Conservation (phyloP, 2,888 invertebrate species). For the Tryphoninae sp. region DNA sequence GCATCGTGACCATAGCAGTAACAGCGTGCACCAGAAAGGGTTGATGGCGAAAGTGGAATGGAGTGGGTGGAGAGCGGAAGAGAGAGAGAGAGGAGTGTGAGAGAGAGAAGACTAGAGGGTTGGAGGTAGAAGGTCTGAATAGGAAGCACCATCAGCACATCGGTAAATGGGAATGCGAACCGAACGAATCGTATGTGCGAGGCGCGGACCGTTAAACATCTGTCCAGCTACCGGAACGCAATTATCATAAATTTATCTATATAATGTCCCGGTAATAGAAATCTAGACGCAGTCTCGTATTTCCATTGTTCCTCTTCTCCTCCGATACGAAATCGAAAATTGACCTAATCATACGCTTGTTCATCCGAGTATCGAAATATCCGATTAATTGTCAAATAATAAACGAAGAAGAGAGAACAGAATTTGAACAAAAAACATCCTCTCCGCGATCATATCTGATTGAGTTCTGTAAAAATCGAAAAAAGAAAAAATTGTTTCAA, state of each 20-base stretch:
- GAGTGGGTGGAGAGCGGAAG: not conserved
- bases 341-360: not conserved
- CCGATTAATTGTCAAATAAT: slow-evolving; percentile 1
- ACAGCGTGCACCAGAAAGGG: slow-evolving; percentile 5
- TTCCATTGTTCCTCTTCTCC: not conserved
- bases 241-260: slow-evolving; percentile 54
- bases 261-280: slow-evolving; percentile 19
- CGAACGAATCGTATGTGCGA: slow-evolving; percentile 39
- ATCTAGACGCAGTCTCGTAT: slow-evolving; percentile 5
- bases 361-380: not conserved
- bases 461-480: too few relatives aligned
- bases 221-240: slow-evolving; percentile 41
- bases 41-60: not conserved
- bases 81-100: not conserved
- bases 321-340: slow-evolving; percentile 8
- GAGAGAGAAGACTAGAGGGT: not conserved
- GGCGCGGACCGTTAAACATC: slow-evolving; percentile 45
- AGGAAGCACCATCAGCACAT: slow-evolving; percentile 43
- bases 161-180: slow-evolving; percentile 39
- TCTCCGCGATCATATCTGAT: too few relatives aligned
- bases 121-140: slow-evolving; percentile 19
- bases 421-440: too few relatives aligned
- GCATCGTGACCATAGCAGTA: slow-evolving; percentile 54
- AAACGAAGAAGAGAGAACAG: too few relatives aligned
- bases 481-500: too few relatives aligned